These are phyloP conservation scores for Oryzias sinensis DNA, from an alignment of 2,797 vertebrate species.

Conservation along the genomic window DNA sequence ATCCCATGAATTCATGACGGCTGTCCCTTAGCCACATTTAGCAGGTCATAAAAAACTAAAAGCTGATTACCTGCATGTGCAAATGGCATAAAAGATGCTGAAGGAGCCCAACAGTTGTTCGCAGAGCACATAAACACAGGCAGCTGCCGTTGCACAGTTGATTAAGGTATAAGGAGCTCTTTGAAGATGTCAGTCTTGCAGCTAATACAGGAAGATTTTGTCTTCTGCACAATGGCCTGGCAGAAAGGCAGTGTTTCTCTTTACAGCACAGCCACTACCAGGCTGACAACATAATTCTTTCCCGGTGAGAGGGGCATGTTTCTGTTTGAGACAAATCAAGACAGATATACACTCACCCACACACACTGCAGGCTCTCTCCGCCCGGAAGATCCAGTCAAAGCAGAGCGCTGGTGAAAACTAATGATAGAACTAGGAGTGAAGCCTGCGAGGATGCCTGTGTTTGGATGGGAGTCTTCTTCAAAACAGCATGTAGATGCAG, in stretches of 20 bases:
- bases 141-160: neutral
- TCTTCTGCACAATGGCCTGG: constrained; percentile 19
- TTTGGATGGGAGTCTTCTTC: constrained; percentile 10
- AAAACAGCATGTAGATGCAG: constrained; percentile 26
- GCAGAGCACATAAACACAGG: constrained; percentile 16
- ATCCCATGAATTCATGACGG: too few species aligned
- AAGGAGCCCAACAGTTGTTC: neutral
- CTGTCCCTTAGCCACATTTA: too few species aligned
- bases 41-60: too few species aligned
- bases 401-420: constrained; percentile 19
- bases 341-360: constrained; percentile 23
- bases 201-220: constrained; percentile 36
- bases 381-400: constrained; percentile 35
- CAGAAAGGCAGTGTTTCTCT: constrained; percentile 24
- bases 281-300: constrained; percentile 23
- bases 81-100: neutral
- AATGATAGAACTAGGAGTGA: constrained; percentile 20
- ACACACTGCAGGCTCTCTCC: constrained; percentile 7
- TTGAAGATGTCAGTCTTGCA: constrained; percentile 40
- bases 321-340: constrained; percentile 34
- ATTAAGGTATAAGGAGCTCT: constrained; percentile 18
- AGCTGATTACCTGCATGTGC: constrained; percentile 27
- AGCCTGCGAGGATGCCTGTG: neutral
- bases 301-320: neutral
- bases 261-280: constrained; percentile 30